Percentiles rank a stretch among this genome's conserved stretches.
phyloP scores from a whole-genome alignment of 2,888 invertebrate genomes.

The Villa cingulata region DNA sequence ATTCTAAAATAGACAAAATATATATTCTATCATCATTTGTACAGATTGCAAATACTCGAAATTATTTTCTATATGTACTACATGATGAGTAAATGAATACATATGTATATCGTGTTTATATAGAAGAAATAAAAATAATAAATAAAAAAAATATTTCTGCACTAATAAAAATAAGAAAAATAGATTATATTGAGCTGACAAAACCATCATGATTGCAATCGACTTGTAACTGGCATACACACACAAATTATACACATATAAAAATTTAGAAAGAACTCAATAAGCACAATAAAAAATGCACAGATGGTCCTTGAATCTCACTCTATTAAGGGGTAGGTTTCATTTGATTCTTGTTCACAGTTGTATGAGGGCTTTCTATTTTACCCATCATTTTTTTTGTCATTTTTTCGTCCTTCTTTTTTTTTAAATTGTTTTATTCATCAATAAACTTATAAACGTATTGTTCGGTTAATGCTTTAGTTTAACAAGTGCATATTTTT shows the following conservation, averaged over 20 bases:
- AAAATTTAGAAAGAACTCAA: no score
- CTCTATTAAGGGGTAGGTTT: conserved; percentile 33
- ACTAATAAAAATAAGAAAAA: background rate
- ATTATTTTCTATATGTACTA: no score
- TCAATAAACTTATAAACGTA: conserved; percentile 7
- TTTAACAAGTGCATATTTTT: conserved; percentile 12
- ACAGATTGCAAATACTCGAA: no score
- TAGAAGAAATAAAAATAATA: background rate
- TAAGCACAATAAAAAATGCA: conserved; percentile 16
- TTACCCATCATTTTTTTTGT: background rate
- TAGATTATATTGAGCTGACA: background rate
- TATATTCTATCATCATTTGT: no score
- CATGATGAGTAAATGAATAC: background rate
- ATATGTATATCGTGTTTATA: background rate
- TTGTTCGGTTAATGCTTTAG: conserved; percentile 10
- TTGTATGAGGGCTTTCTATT: conserved; percentile 8
- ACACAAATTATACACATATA: background rate
- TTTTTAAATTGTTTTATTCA: background rate
- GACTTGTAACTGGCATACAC: background rate
- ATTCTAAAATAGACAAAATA: background rate
- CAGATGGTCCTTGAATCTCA: conserved; percentile 21
- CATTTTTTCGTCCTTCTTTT: background rate
- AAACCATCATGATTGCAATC: conserved; percentile 7
- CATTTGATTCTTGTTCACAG: conserved; percentile 25
- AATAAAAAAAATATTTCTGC: background rate